Percentiles rank a stretch among this genome's conserved stretches.
Conservation (phyloP, 2,888 invertebrate genomes). For the Melanophora roralis region DNA sequence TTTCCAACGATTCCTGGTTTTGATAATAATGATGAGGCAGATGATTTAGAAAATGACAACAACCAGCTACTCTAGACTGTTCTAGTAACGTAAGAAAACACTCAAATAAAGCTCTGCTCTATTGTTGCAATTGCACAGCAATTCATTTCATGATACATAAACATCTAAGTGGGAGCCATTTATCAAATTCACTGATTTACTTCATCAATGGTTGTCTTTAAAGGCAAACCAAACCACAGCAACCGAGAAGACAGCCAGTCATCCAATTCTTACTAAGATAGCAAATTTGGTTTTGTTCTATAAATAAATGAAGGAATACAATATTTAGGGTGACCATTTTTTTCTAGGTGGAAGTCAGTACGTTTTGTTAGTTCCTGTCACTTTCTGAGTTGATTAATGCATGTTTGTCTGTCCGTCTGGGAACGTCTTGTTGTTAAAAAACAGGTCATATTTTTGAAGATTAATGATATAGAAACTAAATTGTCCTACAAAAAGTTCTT, state of each 20-base stretch:
- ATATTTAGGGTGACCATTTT: not conserved
- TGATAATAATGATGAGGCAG: not conserved
- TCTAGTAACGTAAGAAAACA: not conserved
- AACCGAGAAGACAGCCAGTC: not conserved
- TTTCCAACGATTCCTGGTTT: not conserved
- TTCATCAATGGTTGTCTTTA: slow-evolving; percentile 30
- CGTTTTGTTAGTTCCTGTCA: too few relatives aligned
- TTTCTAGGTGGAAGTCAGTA: too few relatives aligned
- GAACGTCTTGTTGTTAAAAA: too few relatives aligned
- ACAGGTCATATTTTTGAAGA: too few relatives aligned
- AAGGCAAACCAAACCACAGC: not conserved
- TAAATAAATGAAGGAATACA: too few relatives aligned
- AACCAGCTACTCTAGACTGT: slow-evolving; percentile 4
- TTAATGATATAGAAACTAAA: too few relatives aligned
- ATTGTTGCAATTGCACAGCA: slow-evolving; percentile 6
- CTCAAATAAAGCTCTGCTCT: not conserved
- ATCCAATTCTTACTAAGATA: slow-evolving; percentile 6
- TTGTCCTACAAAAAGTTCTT: too few relatives aligned
- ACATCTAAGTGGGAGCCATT: slow-evolving; percentile 17
- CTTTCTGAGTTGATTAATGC: too few relatives aligned
- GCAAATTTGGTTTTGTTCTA: slow-evolving; percentile 17
- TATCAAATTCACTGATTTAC: slow-evolving; percentile 43
- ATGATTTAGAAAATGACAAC: not conserved
- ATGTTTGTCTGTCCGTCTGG: too few relatives aligned
- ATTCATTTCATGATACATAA: not conserved